Percentiles rank a stretch among this genome's conserved stretches.
Conservation (phyloP, 2,888 invertebrate genomes). For the Doris montereyensis region DNA sequence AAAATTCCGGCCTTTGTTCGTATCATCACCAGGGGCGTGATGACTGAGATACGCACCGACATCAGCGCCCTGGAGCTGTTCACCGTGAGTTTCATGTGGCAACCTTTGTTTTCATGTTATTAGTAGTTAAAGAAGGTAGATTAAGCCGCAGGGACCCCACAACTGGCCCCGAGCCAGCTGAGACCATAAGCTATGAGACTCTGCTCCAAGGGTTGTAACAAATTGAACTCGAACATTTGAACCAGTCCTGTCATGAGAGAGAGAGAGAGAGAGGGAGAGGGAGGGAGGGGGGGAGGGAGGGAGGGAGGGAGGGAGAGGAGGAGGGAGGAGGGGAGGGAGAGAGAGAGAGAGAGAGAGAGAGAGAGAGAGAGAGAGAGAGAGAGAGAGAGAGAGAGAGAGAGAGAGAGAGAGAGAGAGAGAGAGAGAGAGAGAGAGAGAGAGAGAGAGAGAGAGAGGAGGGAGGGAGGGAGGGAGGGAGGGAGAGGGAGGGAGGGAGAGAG, state of each 20-base stretch:
- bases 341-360: neutral
- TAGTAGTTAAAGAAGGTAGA: no score
- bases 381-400: neutral
- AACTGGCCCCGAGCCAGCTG: no score
- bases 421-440: neutral
- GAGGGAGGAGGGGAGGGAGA: neutral
- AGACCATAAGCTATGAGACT: no score
- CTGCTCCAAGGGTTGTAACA: no score
- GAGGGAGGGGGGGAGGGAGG: neutral
- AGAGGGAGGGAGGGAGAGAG: neutral
- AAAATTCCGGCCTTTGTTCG: constrained; percentile 71
- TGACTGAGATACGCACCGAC: constrained; percentile 69
- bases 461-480: neutral
- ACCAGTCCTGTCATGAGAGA: no score
- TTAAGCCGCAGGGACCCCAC: no score
- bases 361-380: neutral
- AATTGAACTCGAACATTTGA: no score
- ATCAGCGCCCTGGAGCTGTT: constrained; percentile 73
- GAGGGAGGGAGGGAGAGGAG: neutral
- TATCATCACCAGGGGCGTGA: constrained; percentile 71
- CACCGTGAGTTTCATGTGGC: constrained; percentile 67
- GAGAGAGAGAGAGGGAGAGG: neutral
- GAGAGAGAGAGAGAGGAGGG: neutral
- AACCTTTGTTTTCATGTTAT: no score
- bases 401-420: neutral